These are phyloP conservation scores for Takifugu ocellatus DNA, from an alignment of 2,797 vertebrate genomes.

Conservation along the genomic window DNA sequence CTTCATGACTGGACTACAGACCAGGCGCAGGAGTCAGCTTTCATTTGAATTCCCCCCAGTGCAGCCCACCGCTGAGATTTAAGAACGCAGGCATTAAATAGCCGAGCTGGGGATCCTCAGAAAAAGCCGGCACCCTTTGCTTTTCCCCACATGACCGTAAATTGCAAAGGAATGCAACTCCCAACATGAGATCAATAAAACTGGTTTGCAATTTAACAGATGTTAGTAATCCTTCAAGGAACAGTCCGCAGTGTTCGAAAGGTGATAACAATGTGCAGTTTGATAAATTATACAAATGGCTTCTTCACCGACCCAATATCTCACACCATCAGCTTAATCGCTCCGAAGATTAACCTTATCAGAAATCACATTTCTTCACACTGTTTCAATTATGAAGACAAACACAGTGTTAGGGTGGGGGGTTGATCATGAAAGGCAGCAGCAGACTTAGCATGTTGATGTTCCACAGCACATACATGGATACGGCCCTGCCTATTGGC, in stretches of 20 bases:
- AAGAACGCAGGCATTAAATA: conserved; percentile 57
- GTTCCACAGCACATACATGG: background rate
- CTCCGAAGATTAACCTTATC: conserved; percentile 60
- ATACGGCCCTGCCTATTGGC: too few species aligned
- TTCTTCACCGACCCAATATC: conserved; percentile 35
- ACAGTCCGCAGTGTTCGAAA: conserved; percentile 46
- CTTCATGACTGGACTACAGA: conserved; percentile 42
- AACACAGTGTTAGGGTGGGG: conserved; percentile 15
- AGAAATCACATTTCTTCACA: conserved; percentile 52
- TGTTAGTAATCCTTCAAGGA: conserved; percentile 54
- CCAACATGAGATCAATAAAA: conserved; percentile 64
- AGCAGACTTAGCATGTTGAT: conserved; percentile 27
- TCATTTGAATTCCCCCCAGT: conserved; percentile 58
- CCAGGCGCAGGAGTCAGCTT: conserved; percentile 44
- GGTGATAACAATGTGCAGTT: conserved; percentile 6
- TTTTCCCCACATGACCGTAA: conserved; percentile 48
- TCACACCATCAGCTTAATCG: conserved; percentile 55
- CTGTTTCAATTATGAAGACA: conserved; percentile 59
- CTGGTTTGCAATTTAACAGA: conserved; percentile 69
- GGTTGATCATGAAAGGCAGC: conserved; percentile 2
- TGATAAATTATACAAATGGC: conserved; percentile 1
- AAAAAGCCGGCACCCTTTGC: conserved; percentile 36
- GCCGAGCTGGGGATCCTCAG: conserved; percentile 58
- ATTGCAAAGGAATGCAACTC: conserved; percentile 56
- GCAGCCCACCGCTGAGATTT: conserved; percentile 45